Evolutionary conservation across 1,140 invertebrate species (phyloP), one percentile per base, ranked within the genome.

Genomic region (Panulirus ornatus): DNA sequence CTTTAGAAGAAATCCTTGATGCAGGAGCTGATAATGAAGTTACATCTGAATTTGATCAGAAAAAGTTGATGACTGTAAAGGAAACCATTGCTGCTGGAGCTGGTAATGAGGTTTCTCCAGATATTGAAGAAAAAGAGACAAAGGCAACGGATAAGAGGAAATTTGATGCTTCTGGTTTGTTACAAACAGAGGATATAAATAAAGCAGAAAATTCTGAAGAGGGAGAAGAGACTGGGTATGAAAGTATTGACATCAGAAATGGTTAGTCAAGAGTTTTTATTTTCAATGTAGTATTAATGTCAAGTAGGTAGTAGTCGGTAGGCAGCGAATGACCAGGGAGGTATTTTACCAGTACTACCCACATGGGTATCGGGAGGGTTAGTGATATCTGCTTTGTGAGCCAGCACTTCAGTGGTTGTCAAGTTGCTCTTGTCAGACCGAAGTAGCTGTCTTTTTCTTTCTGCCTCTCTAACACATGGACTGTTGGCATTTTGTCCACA

Each of bases 21-120:
- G 73, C 51, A 30, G 85, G 85, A 14, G 85, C 85, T 79, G 85
- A 87, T 87, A 87, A 87, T 78, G 73, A 87, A 86, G 73, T 78
- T 36, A 51, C 6, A 14, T 30, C 54, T 54, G 40, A 79, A 71
- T 38, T 51, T 36, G 22, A 84, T 27, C 22, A 22, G 2, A 75
- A 40, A 70, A 47, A 91, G 66, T 81, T 38, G n/a, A 78, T 51
- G 9, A 76, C 5, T 5, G 14, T 6, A 84, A 36, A 42, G 14
- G 11, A 76, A 76, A 63, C 2, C 22, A 40, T 34, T 34, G 44
- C 42, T 36, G 58, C 51, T 63, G 82, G 2, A n/a, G 1, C 2
- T n/a, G n/a, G n/a, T n/a, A n/a, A n/a, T n/a, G n/a, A n/a, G n/a
- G n/a, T 34, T 36, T 19, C n/a, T 6, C 30, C 44, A 2, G 27